Evolutionary conservation across 2,113 vertebrate species (phyloP).

Genomic region (Bubo scandiacus): DNA sequence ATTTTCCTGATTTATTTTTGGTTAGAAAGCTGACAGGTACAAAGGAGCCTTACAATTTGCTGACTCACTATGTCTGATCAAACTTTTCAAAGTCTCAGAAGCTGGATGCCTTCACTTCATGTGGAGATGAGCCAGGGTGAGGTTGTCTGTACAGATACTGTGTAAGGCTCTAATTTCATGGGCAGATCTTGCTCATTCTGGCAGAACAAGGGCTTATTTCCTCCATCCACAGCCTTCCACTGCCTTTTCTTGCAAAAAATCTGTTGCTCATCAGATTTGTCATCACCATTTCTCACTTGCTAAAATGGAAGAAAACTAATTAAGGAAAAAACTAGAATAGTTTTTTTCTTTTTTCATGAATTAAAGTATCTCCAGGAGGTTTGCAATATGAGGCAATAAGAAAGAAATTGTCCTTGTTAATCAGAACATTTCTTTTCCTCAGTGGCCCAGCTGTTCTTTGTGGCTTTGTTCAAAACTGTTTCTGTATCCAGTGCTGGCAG

Average conservation of each 20-base stretch:
- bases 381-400: background rate
- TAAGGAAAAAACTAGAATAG: background rate
- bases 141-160: background rate
- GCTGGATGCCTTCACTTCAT: background rate
- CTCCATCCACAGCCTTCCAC: background rate
- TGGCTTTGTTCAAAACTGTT: background rate
- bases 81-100: background rate
- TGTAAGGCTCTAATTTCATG: background rate
- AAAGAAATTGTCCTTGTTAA: background rate
- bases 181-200: background rate
- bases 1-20: background rate
- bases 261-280: background rate
- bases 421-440: background rate
- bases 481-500: background rate
- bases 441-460: background rate
- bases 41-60: background rate
- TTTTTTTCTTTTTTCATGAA: background rate
- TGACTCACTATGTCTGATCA: background rate
- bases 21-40: background rate
- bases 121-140: background rate
- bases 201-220: background rate
- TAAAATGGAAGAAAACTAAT: background rate
- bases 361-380: background rate
- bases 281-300: background rate
- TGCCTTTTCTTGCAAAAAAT: background rate